phyloP scores from a whole-genome alignment of 1,140 invertebrate species.

The Danaus plexippus region DNA sequence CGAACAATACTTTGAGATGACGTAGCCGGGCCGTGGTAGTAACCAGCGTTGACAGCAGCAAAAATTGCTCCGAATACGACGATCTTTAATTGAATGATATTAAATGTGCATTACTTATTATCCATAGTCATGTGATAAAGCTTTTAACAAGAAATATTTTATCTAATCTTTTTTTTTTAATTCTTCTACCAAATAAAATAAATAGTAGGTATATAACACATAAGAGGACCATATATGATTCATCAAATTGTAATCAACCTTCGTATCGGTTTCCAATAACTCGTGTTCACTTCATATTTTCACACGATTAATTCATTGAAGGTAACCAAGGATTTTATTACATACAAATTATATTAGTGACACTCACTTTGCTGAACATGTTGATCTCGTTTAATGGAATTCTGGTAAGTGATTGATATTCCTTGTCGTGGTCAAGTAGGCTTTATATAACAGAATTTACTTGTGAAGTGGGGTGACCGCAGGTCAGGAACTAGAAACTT shows the following conservation, averaged over 20 bases:
- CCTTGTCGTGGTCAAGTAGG: constrained; percentile 25
- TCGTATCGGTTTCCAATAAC: background rate
- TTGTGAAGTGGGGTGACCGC: constrained; percentile 34
- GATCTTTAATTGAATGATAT: constrained; percentile 30
- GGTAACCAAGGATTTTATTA: constrained; percentile 9
- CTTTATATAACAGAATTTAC: constrained; percentile 43
- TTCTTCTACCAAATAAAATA: background rate
- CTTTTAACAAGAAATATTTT: too few species aligned
- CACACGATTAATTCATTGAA: constrained; percentile 12
- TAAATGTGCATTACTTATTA: too few species aligned
- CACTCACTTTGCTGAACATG: constrained; percentile 62
- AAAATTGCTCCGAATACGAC: constrained; percentile 34
- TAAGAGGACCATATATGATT: too few species aligned
- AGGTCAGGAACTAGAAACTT: constrained; percentile 27
- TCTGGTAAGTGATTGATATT: constrained; percentile 38
- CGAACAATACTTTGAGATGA: constrained; percentile 52
- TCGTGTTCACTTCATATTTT: constrained; percentile 15
- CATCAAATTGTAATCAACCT: too few species aligned
- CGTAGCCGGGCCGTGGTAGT: constrained; percentile 35
- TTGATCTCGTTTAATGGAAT: constrained; percentile 33
- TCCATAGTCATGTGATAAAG: too few species aligned
- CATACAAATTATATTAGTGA: constrained; percentile 12
- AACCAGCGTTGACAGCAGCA: constrained; percentile 37
- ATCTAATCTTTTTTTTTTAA: too few species aligned
- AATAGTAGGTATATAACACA: background rate